phyloP scores from a whole-genome alignment of 2,888 invertebrate genomes.

The Hyles lineata region DNA sequence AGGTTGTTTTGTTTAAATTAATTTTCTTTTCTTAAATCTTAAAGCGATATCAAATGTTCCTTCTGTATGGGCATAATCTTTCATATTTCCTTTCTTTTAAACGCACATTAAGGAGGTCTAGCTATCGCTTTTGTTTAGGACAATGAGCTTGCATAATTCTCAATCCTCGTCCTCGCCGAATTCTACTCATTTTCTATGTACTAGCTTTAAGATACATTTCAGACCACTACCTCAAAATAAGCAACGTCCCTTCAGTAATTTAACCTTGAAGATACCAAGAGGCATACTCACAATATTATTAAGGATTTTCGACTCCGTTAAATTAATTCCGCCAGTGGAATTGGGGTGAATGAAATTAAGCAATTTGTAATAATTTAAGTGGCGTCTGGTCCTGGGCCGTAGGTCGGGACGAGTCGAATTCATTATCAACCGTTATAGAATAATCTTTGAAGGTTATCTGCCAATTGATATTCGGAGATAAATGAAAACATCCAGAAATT shows the following conservation, averaged over 20 bases:
- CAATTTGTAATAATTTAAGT: background rate
- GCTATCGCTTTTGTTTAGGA: too few relatives aligned
- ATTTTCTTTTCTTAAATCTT: too few relatives aligned
- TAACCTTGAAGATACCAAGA: background rate
- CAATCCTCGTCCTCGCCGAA: too few relatives aligned
- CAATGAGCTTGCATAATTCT: too few relatives aligned
- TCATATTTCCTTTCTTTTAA: too few relatives aligned
- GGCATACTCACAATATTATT: background rate
- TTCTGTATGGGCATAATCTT: too few relatives aligned
- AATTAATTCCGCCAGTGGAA: slow-evolving; percentile 1
- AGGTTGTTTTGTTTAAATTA: too few relatives aligned
- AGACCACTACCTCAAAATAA: too few relatives aligned
- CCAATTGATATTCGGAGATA: background rate
- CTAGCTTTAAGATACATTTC: too few relatives aligned
- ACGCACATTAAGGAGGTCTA: too few relatives aligned
- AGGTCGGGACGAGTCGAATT: slow-evolving; percentile 8
- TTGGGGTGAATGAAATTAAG: slow-evolving; percentile 24
- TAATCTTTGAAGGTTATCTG: slow-evolving; percentile 22
- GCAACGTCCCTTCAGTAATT: background rate
- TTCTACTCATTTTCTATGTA: too few relatives aligned
- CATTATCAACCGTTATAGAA: slow-evolving; percentile 17
- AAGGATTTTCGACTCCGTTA: background rate
- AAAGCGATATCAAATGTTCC: too few relatives aligned
- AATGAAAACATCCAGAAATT: background rate
- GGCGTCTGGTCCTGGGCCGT: slow-evolving; percentile 9